Evolutionary conservation across 1,140 invertebrate genomes (phyloP), one percentile per base, ranked within the genome.

Genomic region (Anthonomus grandis): DNA sequence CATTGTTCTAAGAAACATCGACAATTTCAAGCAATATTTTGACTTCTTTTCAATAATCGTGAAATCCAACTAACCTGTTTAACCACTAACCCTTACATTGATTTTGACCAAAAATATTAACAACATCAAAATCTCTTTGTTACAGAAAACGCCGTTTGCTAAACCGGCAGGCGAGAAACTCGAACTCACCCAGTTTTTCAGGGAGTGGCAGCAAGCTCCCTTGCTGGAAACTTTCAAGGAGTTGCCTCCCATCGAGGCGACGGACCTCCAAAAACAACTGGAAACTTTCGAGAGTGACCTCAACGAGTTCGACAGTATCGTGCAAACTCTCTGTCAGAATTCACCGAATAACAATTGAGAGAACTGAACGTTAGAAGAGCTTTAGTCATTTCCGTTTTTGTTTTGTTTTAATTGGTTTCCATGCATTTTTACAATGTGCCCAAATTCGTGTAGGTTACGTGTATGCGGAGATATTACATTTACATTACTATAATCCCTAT

Each of bases 181-280:
- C 53, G 89, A 91, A 23, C 75, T 92, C 49, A 85, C 86, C 27
- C 79, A 82, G 49, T 91, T 91, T 74, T 90, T 88, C 73, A 76
- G 83, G 4, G 86, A 90, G 64, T 91, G 87, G 73, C 86, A 89
- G 72, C 81, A 79, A 65, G 88, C 89, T 4, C 88, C 87, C 0
- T 82, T 82, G 24, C 73, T 90, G 22, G 78, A 83, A 27, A 79
- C 82, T 10, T 86, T 84, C 63, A 76, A 67, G 45, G 81, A 86
- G 56, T 75, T 84, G 53, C 75, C 79, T 37, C 80, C 79, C 15
- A 65, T 84, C 44, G 81, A 85, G 69, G 75, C 86, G 10, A 81
- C 83, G 36, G 83, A 87, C 64, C 73, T 91, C 5, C 83, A 84
- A 2, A 80, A 83, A 64, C 86, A 90, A 67, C 67, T 92, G 49